These are phyloP conservation scores for Thaumatotibia leucotreta DNA, from an alignment of 1,140 invertebrate species.

Conservation along the genomic window DNA sequence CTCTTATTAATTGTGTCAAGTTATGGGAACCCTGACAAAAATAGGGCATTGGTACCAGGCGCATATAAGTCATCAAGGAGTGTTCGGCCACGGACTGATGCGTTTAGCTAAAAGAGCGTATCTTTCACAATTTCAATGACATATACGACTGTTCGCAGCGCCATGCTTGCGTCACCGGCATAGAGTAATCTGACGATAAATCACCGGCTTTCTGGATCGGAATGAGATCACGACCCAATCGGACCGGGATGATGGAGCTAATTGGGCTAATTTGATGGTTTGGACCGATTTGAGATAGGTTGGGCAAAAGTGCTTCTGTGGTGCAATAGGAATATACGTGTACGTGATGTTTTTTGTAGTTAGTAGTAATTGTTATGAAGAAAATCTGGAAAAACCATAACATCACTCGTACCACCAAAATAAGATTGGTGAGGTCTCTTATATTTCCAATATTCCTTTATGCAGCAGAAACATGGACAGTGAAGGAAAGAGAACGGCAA, in stretches of 20 bases:
- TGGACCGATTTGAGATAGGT: not conserved
- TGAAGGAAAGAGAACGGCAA: too few relatives aligned
- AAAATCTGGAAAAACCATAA: too few relatives aligned
- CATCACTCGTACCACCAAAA: too few relatives aligned
- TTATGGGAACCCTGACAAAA: slow-evolving; percentile 23
- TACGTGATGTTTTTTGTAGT: not conserved
- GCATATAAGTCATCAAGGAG: slow-evolving; percentile 50
- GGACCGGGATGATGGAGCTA: slow-evolving; percentile 51
- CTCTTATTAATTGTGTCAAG: not conserved
- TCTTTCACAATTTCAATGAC: not conserved
- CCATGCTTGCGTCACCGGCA: slow-evolving; percentile 57
- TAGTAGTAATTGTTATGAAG: too few relatives aligned
- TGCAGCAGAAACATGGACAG: too few relatives aligned
- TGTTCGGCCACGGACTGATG: slow-evolving; percentile 56
- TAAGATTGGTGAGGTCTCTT: too few relatives aligned
- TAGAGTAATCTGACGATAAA: slow-evolving; percentile 62
- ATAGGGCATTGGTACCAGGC: slow-evolving; percentile 44
- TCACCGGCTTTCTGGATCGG: slow-evolving; percentile 58
- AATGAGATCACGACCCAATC: slow-evolving; percentile 67
- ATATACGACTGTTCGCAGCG: not conserved
- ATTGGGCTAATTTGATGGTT: slow-evolving; percentile 32
- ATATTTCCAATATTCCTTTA: too few relatives aligned
- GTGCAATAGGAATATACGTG: not conserved
- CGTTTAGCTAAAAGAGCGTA: not conserved
- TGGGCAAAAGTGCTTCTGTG: not conserved